Conservation (phyloP, 2,113 vertebrate species). For the Argyrosomus japonicus region DNA sequence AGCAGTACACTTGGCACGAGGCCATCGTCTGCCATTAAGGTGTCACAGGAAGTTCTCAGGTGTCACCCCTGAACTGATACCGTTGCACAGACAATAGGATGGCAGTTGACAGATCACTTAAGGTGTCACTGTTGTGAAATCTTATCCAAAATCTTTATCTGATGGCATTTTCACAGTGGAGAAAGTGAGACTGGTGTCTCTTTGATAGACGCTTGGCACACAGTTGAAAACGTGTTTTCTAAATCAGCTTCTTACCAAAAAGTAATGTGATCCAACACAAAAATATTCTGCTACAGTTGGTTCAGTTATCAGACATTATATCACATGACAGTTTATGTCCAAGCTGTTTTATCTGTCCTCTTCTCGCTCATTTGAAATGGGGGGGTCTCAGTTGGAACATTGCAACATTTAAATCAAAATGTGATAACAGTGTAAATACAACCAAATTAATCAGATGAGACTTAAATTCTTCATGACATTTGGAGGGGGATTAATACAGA, state of each 20-base stretch:
- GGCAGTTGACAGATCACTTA: slow-evolving; percentile 46
- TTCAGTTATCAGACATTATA: background rate
- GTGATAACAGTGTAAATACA: background rate
- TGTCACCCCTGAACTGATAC: slow-evolving; percentile 42
- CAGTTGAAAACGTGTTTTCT: background rate
- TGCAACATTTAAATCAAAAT: background rate
- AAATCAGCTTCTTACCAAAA: background rate
- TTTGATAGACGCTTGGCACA: background rate
- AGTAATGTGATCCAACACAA: background rate
- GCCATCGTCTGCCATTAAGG: slow-evolving; percentile 30
- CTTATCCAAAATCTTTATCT: slow-evolving; percentile 33
- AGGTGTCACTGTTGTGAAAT: slow-evolving; percentile 52
- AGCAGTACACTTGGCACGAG: slow-evolving; percentile 15
- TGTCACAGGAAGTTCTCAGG: slow-evolving; percentile 58
- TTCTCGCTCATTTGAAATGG: background rate
- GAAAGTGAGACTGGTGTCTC: slow-evolving; percentile 18
- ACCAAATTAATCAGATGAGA: too few relatives aligned
- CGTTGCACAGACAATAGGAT: slow-evolving; percentile 50
- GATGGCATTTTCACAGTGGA: slow-evolving; percentile 24
- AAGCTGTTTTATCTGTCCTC: background rate
- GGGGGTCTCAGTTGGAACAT: background rate
- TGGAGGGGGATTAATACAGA: too few relatives aligned
- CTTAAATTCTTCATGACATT: too few relatives aligned
- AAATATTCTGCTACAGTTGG: background rate
- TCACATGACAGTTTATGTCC: background rate